phyloP scores from a whole-genome alignment of 2,113 vertebrate genomes.

The Platichthys stellatus region DNA sequence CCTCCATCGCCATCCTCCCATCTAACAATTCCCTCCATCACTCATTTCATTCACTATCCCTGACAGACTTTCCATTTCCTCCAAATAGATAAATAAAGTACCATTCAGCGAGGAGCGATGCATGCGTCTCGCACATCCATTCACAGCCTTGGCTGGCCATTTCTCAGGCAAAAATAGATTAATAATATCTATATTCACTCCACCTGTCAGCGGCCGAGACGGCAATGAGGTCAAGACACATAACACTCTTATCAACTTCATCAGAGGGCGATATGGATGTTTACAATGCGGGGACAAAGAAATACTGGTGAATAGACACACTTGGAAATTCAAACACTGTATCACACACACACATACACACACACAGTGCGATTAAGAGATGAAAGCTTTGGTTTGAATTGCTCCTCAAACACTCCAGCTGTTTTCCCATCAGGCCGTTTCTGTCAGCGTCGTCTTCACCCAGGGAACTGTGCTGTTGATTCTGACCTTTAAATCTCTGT shows the following conservation, averaged over 20 bases:
- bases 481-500: constrained; percentile 75
- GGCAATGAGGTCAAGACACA: constrained; percentile 48
- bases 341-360: constrained; percentile 8
- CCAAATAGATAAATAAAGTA: constrained; percentile 67
- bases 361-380: constrained; percentile 52
- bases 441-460: constrained; percentile 62
- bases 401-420: constrained; percentile 57
- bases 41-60: constrained; percentile 58
- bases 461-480: constrained; percentile 55
- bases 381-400: constrained; percentile 59
- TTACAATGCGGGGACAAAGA: constrained; percentile 22
- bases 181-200: constrained; percentile 57
- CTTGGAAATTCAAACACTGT: neutral
- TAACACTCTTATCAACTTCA: neutral
- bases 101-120: constrained; percentile 37
- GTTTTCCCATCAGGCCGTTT: constrained; percentile 56
- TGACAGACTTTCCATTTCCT: constrained; percentile 63
- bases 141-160: constrained; percentile 44
- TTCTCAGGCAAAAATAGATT: constrained; percentile 60
- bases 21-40: constrained; percentile 45
- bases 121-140: constrained; percentile 31
- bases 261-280: constrained; percentile 9
- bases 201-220: constrained; percentile 38
- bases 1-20: constrained; percentile 39
- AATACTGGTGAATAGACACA: neutral